Percentiles rank a stretch among this genome's conserved stretches.
These are phyloP conservation scores for Mola mola DNA, from an alignment of 2,113 vertebrate species.

Conservation along the genomic window DNA sequence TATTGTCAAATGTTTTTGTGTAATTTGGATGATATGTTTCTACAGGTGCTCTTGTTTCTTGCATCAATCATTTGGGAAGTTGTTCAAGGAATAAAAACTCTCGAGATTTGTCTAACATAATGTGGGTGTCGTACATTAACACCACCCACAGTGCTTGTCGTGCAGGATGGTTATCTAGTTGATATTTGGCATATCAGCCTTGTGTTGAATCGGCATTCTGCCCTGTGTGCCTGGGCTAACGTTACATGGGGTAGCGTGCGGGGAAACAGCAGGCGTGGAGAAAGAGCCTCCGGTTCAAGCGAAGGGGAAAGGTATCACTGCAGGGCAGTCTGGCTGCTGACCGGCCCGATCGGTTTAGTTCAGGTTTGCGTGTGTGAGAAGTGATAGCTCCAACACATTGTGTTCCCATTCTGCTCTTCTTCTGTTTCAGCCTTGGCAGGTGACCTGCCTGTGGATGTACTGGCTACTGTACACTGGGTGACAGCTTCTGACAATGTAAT, in stretches of 20 bases:
- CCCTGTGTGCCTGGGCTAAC: constrained; percentile 42
- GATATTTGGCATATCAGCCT: constrained; percentile 37
- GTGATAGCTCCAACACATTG: constrained; percentile 79
- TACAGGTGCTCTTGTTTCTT: no score
- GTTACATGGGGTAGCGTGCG: constrained; percentile 40
- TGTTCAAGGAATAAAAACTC: no score
- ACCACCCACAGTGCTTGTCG: constrained; percentile 2
- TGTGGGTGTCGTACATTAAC: constrained; percentile 15
- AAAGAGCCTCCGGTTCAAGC: constrained; percentile 87
- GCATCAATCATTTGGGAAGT: no score
- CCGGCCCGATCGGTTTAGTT: constrained; percentile 60
- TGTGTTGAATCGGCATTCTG: constrained; percentile 36
- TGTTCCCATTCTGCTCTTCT: constrained; percentile 76
- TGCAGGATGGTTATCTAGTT: constrained; percentile 21
- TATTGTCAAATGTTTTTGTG: no score
- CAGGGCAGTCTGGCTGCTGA: constrained; percentile 54
- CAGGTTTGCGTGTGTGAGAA: constrained; percentile 69
- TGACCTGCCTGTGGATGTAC: constrained; percentile 71
- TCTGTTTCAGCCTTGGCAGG: constrained; percentile 74
- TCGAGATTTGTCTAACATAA: neutral
- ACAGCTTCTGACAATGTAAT: constrained; percentile 80
- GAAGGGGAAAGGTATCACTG: constrained; percentile 78
- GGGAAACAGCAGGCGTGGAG: constrained; percentile 77
- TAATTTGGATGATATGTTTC: no score
- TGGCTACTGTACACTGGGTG: constrained; percentile 68